Conservation (phyloP, 2,797 vertebrate species). For the Scarus forsteni region DNA sequence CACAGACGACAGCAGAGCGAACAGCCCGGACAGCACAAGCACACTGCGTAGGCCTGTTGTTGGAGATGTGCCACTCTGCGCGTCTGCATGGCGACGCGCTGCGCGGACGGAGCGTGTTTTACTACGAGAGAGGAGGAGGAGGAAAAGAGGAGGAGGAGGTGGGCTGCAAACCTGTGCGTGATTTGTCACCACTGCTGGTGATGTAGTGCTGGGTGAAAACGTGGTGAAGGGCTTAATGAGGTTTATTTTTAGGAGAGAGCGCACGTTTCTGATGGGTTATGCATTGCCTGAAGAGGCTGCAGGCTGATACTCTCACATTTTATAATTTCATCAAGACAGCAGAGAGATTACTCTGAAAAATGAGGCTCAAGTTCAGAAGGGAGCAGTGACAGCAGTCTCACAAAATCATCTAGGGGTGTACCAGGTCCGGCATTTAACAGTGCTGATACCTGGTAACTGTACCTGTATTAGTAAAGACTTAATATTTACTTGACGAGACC, state of each 20-base stretch:
- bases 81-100: constrained; percentile 57
- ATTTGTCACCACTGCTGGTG: constrained; percentile 38
- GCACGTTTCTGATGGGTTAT: neutral
- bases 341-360: too few species aligned
- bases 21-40: constrained; percentile 48
- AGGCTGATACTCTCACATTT: neutral
- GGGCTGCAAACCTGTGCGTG: constrained; percentile 21
- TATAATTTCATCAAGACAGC: neutral
- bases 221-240: neutral
- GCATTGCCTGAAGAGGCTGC: neutral
- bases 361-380: neutral
- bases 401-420: too few species aligned
- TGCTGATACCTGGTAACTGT: too few species aligned
- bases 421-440: too few species aligned
- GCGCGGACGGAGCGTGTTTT: constrained; percentile 34
- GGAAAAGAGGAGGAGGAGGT: constrained; percentile 8
- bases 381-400: neutral
- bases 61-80: constrained; percentile 70
- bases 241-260: neutral
- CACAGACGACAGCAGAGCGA: constrained; percentile 47
- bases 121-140: constrained; percentile 54
- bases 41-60: constrained; percentile 63
- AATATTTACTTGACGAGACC: too few species aligned
- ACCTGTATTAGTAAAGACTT: too few species aligned
- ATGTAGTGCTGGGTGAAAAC: constrained; percentile 22